Base-by-base conservation (phyloP, 2,797 vertebrate species). In the Kryptolebias ocellatus region DNA sequence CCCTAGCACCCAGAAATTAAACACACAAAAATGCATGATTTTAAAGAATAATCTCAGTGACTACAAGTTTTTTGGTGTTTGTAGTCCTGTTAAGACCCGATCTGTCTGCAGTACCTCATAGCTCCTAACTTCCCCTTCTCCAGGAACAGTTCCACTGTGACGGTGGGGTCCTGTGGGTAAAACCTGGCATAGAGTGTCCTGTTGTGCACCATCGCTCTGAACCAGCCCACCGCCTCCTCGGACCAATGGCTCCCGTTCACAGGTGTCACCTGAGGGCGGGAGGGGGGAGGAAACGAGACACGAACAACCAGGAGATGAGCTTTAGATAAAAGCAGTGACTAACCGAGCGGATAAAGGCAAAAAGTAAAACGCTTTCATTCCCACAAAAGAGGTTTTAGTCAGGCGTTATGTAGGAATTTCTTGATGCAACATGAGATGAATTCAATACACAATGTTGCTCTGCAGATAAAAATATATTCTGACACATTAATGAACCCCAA, bases 121-220 rank as follows among this genome's bases (percentile, higher is more conserved):
- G 89, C 87, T 53, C 92, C 90, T 0, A 94, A 84, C 70, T 90
- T 93, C 52, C 94, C 94, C 53, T 86, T 94, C 78, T 95, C 93
- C 79, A 92, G 74, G 83, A 94, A 95, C 14, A 95, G 90, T 72
- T 93, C 93, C 0, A 89, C 92, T 46, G 83, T 57, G 68, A 93
- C 77, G 7, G 49, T 59, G 24, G 53, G 50, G n/a, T 58, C 83
- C 59, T 87, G 77, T 24, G 87, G 90, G 80, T 90, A 93, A 58
- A 94, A 54, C 74, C 94, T 83, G 64, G 92, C 92, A 66, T 89
- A 94, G 37, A 94, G 77, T 0, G 49, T 91, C 75, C 89, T 88
- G 86, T 83, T 84, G 64, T 76, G 81, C n/a, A 93, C 91, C 74
- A 87, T 92, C 1, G 80, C 83, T 85, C 75, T 89, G 66, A 94